These are phyloP conservation scores for Drosophila mimica DNA, from an alignment of 2,888 invertebrate genomes.

Conservation along the genomic window DNA sequence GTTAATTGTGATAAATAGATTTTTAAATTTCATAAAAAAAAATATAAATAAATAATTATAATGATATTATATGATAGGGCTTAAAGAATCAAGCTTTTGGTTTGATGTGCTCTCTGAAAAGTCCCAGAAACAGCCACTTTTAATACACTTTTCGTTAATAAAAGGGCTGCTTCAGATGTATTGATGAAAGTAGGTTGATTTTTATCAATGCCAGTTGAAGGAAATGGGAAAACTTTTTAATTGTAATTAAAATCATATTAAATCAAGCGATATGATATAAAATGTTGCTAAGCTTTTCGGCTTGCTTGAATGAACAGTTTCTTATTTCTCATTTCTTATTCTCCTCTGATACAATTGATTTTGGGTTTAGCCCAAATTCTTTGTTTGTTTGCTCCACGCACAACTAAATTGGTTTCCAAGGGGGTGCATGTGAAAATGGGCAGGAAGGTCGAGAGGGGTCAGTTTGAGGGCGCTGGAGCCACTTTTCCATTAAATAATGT, in stretches of 20 bases:
- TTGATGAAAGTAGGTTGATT: constrained; percentile 9
- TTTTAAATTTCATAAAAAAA: not conserved
- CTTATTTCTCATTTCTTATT: constrained; percentile 19
- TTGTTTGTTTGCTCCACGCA: constrained; percentile 51
- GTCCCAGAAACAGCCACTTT: no score
- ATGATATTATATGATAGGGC: not conserved
- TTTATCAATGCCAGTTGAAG: constrained; percentile 35
- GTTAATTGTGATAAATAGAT: not conserved
- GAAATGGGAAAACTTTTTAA: constrained; percentile 57
- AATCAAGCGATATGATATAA: constrained; percentile 44
- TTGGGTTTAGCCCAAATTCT: constrained; percentile 41
- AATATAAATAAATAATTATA: not conserved
- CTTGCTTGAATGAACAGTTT: constrained; percentile 47
- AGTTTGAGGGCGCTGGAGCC: constrained; percentile 4
- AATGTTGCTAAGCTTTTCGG: constrained; percentile 54
- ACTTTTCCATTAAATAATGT: constrained; percentile 72
- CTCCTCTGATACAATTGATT: constrained; percentile 64
- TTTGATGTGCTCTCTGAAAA: not conserved
- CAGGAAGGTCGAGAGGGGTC: not conserved
- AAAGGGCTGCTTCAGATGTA: not conserved
- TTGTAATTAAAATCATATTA: constrained; percentile 73
- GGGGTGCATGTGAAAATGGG: constrained; percentile 3
- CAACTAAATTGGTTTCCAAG: constrained; percentile 64
- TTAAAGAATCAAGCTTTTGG: not conserved
- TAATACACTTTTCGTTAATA: not conserved